Evolutionary conservation across 2,888 invertebrate genomes (phyloP).

Genomic region (Mimas tiliae): DNA sequence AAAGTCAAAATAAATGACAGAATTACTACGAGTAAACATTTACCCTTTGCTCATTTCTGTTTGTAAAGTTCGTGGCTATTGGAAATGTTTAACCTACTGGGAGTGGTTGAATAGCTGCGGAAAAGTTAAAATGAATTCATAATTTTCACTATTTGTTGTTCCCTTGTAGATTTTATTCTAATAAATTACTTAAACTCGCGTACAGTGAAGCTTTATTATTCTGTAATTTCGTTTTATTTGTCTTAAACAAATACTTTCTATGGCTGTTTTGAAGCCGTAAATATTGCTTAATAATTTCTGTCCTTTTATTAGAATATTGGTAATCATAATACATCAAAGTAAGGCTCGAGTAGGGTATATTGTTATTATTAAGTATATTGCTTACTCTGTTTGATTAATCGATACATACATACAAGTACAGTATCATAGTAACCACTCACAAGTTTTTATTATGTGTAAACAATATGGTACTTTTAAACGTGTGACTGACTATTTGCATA

Average conservation of each 20-base stretch:
- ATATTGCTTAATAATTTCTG: background rate
- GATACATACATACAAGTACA: background rate
- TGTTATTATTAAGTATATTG: too few relatives aligned
- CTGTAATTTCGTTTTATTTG: background rate
- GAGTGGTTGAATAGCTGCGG: conserved; percentile 37
- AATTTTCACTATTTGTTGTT: conserved; percentile 33
- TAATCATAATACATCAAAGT: background rate
- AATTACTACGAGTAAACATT: background rate
- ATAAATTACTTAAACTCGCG: background rate
- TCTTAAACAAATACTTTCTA: background rate
- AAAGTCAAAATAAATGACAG: background rate
- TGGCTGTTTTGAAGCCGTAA: background rate
- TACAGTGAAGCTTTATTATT: background rate
- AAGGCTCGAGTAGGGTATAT: background rate
- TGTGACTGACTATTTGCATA: conserved; percentile 70
- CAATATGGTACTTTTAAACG: conserved; percentile 43
- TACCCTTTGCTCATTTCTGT: conserved; percentile 7
- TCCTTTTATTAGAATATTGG: background rate
- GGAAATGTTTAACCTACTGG: conserved; percentile 38
- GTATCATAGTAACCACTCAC: conserved; percentile 3
- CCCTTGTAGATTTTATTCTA: background rate
- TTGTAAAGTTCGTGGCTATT: conserved; percentile 28
- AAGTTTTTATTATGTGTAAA: conserved; percentile 9
- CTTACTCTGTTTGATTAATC: background rate
- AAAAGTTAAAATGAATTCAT: conserved; percentile 43